phyloP scores from a whole-genome alignment of 2,113 vertebrate species.

The Hassar affinis region DNA sequence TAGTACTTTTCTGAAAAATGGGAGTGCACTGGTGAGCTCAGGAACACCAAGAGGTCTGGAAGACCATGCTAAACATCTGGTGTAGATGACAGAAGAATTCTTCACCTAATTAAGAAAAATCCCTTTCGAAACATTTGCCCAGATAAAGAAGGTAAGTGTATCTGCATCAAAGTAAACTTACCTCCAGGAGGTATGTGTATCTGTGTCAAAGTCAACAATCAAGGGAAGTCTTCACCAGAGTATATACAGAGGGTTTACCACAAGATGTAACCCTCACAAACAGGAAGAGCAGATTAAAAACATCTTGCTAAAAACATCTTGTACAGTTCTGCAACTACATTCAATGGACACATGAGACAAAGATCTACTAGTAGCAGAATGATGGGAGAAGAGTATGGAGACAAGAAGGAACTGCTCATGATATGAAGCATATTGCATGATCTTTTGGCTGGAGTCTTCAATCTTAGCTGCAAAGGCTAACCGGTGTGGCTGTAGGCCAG shows the following conservation, averaged over 20 bases:
- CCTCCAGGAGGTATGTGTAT: background rate
- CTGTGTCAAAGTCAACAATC: slow-evolving; percentile 1
- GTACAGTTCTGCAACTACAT: background rate
- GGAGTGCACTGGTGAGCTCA: background rate
- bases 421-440: background rate
- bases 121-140: background rate
- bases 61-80: background rate
- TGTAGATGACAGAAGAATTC: background rate
- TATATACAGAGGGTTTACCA: background rate
- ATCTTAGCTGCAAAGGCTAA: background rate
- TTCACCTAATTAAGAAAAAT: background rate
- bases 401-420: background rate
- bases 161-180: no score
- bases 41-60: background rate
- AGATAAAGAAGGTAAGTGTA: background rate
- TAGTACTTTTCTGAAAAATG: background rate
- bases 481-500: background rate
- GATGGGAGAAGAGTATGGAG: background rate
- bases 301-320: background rate
- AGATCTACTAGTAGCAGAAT: background rate
- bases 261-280: background rate
- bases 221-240: background rate
- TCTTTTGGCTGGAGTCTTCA: background rate
- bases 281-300: background rate
- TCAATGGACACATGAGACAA: background rate